These are phyloP conservation scores for Saturnia pavonia DNA, from an alignment of 2,888 invertebrate genomes.

Conservation along the genomic window DNA sequence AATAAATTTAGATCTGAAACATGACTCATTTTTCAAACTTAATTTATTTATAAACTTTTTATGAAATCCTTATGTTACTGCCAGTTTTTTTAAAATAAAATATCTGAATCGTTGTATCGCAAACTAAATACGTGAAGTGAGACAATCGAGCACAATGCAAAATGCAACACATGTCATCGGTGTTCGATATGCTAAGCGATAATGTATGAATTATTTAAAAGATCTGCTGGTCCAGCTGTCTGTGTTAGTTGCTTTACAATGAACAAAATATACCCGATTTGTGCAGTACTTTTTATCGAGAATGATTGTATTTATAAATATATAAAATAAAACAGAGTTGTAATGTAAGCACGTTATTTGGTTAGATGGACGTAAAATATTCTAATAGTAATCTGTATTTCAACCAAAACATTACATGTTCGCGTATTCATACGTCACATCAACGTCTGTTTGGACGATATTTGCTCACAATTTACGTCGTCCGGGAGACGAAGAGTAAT, in stretches of 20 bases:
- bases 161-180: constrained; percentile 73
- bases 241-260: constrained; percentile 49
- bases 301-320: constrained; percentile 28
- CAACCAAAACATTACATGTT: constrained; percentile 69
- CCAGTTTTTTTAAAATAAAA: background rate
- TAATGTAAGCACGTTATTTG: background rate
- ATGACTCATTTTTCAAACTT: background rate
- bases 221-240: constrained; percentile 50
- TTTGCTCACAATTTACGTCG: constrained; percentile 77
- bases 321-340: background rate
- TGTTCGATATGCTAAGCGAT: constrained; percentile 73
- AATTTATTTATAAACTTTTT: background rate
- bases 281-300: constrained; percentile 36
- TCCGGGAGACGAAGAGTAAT: constrained; percentile 80
- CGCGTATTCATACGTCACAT: constrained; percentile 75
- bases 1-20: no score
- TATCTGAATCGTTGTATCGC: background rate
- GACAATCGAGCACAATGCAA: constrained; percentile 36
- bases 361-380: constrained; percentile 28
- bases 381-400: constrained; percentile 70
- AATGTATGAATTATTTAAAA: constrained; percentile 76
- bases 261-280: constrained; percentile 42
- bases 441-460: constrained; percentile 72
- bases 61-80: background rate
- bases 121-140: constrained; percentile 19